A percentile compares a stretch with the other conserved stretches of the same genome.
phyloP scores from a whole-genome alignment of 2,113 vertebrate genomes.

The Myodes glareolus region DNA sequence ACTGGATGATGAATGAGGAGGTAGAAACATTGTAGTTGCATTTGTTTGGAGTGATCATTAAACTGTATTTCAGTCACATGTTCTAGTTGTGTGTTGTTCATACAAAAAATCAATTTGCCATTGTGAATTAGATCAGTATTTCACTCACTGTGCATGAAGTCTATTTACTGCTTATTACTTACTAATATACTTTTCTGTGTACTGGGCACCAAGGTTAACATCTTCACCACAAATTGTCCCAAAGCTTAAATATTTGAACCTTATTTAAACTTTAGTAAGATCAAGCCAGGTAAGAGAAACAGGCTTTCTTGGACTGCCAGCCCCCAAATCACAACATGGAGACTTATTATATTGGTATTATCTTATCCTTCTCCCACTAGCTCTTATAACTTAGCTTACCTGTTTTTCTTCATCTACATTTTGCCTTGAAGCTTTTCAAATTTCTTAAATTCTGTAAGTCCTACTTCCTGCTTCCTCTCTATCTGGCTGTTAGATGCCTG shows the following conservation, averaged over 20 bases:
- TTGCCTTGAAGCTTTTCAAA: neutral
- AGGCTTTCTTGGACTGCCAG: neutral
- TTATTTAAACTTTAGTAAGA: neutral
- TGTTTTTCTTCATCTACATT: neutral
- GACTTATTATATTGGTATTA: neutral
- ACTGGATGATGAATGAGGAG: neutral
- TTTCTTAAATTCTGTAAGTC: neutral
- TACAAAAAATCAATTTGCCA: neutral
- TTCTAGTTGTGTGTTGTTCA: too few relatives aligned
- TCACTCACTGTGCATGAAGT: neutral
- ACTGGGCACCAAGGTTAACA: neutral
- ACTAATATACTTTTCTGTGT: neutral
- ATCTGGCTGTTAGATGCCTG: neutral
- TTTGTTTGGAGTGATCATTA: neutral
- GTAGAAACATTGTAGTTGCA: neutral
- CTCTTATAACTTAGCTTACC: neutral
- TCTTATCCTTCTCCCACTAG: neutral
- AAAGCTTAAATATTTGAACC: neutral
- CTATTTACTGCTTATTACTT: neutral
- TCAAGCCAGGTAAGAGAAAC: neutral
- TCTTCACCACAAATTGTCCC: neutral
- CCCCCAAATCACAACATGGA: neutral
- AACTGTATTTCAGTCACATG: neutral
- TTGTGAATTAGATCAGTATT: neutral
- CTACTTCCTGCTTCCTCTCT: neutral